phyloP scores from a whole-genome alignment of 2,888 invertebrate species.

The Meliscaeva auricollis region DNA sequence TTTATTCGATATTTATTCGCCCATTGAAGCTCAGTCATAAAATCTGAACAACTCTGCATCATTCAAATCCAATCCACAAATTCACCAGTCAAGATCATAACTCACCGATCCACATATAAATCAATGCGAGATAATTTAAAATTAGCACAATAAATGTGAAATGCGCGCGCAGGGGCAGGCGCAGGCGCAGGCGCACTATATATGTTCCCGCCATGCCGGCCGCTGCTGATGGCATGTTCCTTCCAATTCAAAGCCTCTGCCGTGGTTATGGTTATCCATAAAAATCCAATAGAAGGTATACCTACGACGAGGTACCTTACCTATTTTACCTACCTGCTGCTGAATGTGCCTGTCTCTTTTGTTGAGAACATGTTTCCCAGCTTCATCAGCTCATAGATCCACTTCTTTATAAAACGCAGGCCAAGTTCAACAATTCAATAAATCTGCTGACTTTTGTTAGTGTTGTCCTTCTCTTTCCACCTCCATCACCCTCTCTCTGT shows the following conservation, averaged over 20 bases:
- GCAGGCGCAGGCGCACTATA: no score
- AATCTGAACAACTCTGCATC: conserved; percentile 46
- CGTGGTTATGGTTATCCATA: conserved; percentile 1
- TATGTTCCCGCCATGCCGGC: not conserved
- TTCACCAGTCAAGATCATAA: conserved; percentile 66
- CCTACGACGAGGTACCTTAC: not conserved
- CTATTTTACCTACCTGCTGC: conserved; percentile 37
- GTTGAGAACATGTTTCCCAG: conserved; percentile 68
- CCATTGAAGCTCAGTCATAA: conserved; percentile 55
- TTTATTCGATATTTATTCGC: conserved; percentile 60
- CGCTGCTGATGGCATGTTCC: conserved; percentile 47
- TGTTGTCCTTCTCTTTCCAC: conserved; percentile 29
- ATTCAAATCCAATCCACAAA: conserved; percentile 37
- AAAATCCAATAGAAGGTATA: not conserved
- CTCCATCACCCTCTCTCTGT: not conserved
- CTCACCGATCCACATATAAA: conserved; percentile 73
- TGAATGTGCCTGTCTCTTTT: conserved; percentile 39
- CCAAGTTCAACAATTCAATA: conserved; percentile 76
- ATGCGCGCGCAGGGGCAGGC: conserved; percentile 66
- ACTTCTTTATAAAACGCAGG: conserved; percentile 64
- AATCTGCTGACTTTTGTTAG: conserved; percentile 68
- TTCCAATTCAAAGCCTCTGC: conserved; percentile 17
- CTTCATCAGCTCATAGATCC: conserved; percentile 72
- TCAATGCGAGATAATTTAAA: conserved; percentile 74
- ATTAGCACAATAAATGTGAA: conserved; percentile 76